Conservation (phyloP, 2,888 invertebrate species). For the Anagyrus pseudococci region DNA sequence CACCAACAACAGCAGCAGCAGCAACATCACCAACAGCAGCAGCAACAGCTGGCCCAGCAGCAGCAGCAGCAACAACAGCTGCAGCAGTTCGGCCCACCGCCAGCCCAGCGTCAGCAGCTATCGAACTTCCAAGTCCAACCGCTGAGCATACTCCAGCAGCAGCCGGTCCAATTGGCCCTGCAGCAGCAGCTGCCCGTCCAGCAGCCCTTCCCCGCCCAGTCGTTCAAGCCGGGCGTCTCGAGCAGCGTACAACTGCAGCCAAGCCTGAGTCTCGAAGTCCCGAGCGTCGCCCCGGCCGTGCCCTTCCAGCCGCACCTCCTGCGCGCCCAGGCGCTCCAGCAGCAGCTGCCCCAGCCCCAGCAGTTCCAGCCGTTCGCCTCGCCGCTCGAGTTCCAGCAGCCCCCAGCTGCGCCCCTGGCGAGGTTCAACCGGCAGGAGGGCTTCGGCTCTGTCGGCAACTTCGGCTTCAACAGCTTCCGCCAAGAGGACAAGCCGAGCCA, state of each 20-base stretch:
- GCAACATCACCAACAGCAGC: background rate
- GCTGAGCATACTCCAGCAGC: slow-evolving; percentile 36
- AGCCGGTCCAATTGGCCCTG: background rate
- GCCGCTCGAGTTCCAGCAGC: slow-evolving; percentile 52
- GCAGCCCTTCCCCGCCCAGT: no score
- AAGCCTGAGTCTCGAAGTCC: slow-evolving; percentile 54
- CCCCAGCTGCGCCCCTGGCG: slow-evolving; percentile 44
- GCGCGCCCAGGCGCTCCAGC: slow-evolving; percentile 46
- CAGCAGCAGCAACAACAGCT: slow-evolving; percentile 18
- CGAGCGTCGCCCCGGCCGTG: slow-evolving; percentile 45
- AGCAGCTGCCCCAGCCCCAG: slow-evolving; percentile 42
- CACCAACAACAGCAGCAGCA: slow-evolving; percentile 18
- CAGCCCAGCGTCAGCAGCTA: slow-evolving; percentile 45
- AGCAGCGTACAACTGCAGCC: slow-evolving; percentile 50
- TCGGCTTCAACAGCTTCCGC: slow-evolving; percentile 65
- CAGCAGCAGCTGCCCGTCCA: slow-evolving; percentile 7
- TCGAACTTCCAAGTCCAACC: slow-evolving; percentile 37
- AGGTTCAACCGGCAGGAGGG: slow-evolving; percentile 61
- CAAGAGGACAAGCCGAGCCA: slow-evolving; percentile 44
- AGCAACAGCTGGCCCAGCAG: slow-evolving; percentile 4
- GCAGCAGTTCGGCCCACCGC: background rate
- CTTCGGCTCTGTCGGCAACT: slow-evolving; percentile 65
- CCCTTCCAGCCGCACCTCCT: slow-evolving; percentile 53
- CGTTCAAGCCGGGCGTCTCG: no score
- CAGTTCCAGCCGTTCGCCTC: slow-evolving; percentile 47